Conservation (phyloP, 2,888 invertebrate genomes). For the Pristionchus maxplancki region DNA sequence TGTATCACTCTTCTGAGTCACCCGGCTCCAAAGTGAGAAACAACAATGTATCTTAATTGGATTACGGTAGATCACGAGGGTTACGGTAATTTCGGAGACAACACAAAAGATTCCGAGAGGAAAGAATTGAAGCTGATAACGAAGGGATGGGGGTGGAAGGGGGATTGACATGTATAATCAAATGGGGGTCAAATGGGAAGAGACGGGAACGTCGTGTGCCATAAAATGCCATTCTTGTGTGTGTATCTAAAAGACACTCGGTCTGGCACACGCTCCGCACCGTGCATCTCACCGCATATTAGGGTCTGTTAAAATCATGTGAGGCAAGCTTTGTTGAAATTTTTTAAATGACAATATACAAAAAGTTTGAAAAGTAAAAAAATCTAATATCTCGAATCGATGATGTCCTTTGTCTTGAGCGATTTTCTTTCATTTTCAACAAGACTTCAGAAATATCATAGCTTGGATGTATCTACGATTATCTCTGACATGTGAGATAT, state of each 20-base stretch:
- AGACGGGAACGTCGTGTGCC: constrained; percentile 26
- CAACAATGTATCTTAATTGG: not conserved
- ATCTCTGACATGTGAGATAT: too few relatives aligned
- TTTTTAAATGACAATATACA: too few relatives aligned
- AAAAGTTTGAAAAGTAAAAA: too few relatives aligned
- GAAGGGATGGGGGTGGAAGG: not conserved
- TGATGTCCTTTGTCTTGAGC: too few relatives aligned
- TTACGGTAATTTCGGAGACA: not conserved
- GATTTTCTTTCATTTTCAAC: too few relatives aligned
- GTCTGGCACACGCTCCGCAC: not conserved
- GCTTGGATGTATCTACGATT: too few relatives aligned
- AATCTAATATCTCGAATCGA: too few relatives aligned
- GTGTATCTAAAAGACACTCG: not conserved
- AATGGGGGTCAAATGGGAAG: not conserved
- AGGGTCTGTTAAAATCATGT: not conserved
- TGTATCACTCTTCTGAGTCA: constrained; percentile 9
- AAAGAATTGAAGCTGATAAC: not conserved
- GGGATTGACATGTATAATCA: constrained; percentile 9
- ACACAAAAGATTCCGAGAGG: not conserved
- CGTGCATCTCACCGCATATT: not conserved
- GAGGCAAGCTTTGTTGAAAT: too few relatives aligned
- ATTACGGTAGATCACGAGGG: not conserved
- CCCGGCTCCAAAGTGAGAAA: not conserved
- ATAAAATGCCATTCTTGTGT: constrained; percentile 6
- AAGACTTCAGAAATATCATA: too few relatives aligned